Evolutionary conservation across 2,888 invertebrate genomes (phyloP), one percentile per base, ranked within the genome.

Genomic region (Bursaphelenchus okinawaensis): DNA sequence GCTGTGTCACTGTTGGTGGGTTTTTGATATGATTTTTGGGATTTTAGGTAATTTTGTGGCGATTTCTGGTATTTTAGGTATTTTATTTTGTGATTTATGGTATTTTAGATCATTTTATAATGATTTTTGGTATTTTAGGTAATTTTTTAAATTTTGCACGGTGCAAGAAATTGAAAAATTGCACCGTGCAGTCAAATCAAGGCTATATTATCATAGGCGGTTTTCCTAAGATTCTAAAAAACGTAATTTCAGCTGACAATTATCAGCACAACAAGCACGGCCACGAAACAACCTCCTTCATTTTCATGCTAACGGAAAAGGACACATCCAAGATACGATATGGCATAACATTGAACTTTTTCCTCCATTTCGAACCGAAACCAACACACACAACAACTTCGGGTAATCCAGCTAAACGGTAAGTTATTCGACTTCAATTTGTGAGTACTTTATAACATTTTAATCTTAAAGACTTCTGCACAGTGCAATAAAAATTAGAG

Each of bases 271-370:
- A n/a, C n/a, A 12, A n/a, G 40, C 12, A 40, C 12, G 40, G 40
- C 40, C 63, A 63, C 22, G 95, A 98, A 84, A 91, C 93, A 60
- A 91, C 91, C 27, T 94, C 95, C 19, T 98, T 98, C 85, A 94
- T 96, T 19, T 98, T 96, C 61, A 77, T 66, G 52, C 88, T 98
- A 74, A 99, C 98, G 22, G 98, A 98, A 84, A 98, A 99, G 85
- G 98, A 98, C 85, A 93, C 94, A 16, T 94, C 92, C 90, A 90
- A 85, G 91, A 88, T 93, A 27, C 83, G 87, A 7, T 98, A 91
- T 84, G 98, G 98, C 50, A 91, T 96, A 74, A 98, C 98, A 85
- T 91, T 96, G 66, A 98, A 98, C 85, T 99, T 98, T 86, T 80
- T 77, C 60, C 75, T 76, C 19, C 66, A 66, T 16, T 19, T 19